Base-by-base conservation (phyloP, 2,888 invertebrate genomes). In the Drosophila parthenogenetica region DNA sequence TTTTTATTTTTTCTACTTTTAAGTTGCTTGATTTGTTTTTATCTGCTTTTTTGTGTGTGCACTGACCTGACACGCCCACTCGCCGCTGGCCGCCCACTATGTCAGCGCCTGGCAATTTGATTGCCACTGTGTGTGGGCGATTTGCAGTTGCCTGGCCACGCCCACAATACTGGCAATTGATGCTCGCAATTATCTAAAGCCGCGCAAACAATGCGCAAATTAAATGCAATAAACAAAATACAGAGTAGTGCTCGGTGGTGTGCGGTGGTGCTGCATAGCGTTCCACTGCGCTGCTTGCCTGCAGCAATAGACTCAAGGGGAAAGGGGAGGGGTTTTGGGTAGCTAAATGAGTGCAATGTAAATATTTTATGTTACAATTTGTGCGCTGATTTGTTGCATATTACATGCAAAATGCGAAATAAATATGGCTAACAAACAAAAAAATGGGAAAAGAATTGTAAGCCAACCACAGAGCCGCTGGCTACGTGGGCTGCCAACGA, bases 311-410 rank as follows among this genome's bases (percentile, higher is more conserved):
- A n/a, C 43, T 4, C 1, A 0, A 42, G n/a, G 37, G 39, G n/a
- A 51, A 13, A 14, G 37, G 19, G 37, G 11, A 5, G 11, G 4
- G 35, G 51, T 1, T 5, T 29, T 29, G 29, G 29, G 25, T 14
- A 4, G 39, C 40, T 14, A 42, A 42, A 40, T 17, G 59, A 43
- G 68, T 57, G 60, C 75, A 68, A 69, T 82, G 79, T 79, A 83
- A 83, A 87, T 83, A 83, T 87, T 87, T 83, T 88, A 78, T 83
- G 83, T 73, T 80, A 86, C 83, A 84, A 83, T 88, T 84, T 88
- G 78, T 69, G 79, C 87, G 78, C 67, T 88, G 83, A 84, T 84
- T 84, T 84, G 83, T 75, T 88, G 83, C 83, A 86, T 88, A 88
- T 88, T 88, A 71, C 73, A 85, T 58, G 57, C 46, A 25, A 51